phyloP scores from a whole-genome alignment of 2,113 vertebrate genomes.

The Empidonax traillii region DNA sequence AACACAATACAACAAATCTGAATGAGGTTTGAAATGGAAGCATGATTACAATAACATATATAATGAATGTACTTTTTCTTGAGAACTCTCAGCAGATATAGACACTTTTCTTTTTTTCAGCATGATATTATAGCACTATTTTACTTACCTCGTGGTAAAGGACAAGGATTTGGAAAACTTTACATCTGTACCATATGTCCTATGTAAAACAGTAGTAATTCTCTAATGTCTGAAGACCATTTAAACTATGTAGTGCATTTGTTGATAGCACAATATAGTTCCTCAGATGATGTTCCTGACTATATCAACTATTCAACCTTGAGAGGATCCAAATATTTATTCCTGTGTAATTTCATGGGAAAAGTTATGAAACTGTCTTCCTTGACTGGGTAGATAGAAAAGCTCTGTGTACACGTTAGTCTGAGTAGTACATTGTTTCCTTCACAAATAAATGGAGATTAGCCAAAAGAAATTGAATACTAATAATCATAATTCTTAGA shows the following conservation, averaged over 20 bases:
- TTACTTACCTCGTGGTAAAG: background rate
- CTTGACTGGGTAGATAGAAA: background rate
- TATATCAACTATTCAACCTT: background rate
- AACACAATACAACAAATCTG: background rate
- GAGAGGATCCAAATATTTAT: background rate
- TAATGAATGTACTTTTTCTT: background rate
- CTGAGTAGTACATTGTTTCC: background rate
- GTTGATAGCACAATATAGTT: background rate
- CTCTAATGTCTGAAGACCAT: background rate
- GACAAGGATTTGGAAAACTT: background rate
- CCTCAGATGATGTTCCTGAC: background rate
- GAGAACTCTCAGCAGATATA: background rate
- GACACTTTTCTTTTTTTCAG: background rate
- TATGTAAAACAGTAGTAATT: background rate
- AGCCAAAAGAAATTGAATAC: background rate
- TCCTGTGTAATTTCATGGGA: background rate
- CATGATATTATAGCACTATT: background rate
- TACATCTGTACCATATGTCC: background rate
- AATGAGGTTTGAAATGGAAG: background rate
- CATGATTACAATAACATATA: background rate
- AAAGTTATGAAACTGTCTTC: background rate
- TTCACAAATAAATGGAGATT: background rate
- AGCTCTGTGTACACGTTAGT: background rate
- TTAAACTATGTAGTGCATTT: background rate
- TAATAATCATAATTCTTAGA: background rate